A percentile compares a stretch with the other conserved stretches of the same genome.
Conservation (phyloP, 2,888 invertebrate genomes). For the Limnephilus lunatus region DNA sequence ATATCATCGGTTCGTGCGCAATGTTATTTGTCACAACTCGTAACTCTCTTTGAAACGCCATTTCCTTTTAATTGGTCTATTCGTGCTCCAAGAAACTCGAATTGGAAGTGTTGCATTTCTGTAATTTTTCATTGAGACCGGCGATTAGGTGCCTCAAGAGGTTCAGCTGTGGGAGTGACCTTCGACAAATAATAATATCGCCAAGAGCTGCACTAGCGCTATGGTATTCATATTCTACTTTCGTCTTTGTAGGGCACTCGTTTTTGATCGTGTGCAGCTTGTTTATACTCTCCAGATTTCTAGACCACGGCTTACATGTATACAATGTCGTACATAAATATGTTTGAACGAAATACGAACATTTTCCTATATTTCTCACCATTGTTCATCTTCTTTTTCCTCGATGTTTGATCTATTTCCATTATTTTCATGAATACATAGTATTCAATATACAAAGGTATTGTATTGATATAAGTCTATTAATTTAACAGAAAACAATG, state of each 20-base stretch:
- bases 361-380: too few relatives aligned
- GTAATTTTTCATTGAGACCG: neutral
- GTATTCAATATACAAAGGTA: too few relatives aligned
- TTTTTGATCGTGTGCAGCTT: neutral
- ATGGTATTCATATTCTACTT: neutral
- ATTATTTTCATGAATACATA: too few relatives aligned
- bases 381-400: too few relatives aligned
- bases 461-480: too few relatives aligned
- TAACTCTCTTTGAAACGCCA: neutral
- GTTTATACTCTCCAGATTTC: neutral
- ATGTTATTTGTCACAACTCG: neutral
- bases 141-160: neutral
- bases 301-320: neutral
- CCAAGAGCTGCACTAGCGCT: too few relatives aligned
- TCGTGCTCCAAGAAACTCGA: neutral
- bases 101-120: neutral
- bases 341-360: too few relatives aligned
- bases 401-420: too few relatives aligned
- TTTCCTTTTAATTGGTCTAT: neutral
- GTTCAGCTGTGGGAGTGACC: neutral
- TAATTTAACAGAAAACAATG: too few relatives aligned
- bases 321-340: too few relatives aligned
- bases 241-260: neutral
- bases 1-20: neutral
- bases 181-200: too few relatives aligned